Evolutionary conservation across 2,113 vertebrate genomes (phyloP).

Genomic region (Rhineura floridana): DNA sequence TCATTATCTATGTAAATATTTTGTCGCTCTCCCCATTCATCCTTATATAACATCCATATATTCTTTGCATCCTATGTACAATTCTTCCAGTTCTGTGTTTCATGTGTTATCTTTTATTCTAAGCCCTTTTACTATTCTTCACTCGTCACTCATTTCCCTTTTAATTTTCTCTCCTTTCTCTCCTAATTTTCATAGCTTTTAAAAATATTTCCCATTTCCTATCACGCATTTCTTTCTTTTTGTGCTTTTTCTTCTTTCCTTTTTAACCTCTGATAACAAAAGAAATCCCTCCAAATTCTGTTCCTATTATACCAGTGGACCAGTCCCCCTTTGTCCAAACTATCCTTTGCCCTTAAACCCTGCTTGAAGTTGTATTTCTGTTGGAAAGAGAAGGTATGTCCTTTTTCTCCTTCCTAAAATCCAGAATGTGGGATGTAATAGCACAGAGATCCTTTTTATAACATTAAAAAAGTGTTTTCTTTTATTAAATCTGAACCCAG

Average conservation of each 20-base stretch:
- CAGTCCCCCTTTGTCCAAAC: background rate
- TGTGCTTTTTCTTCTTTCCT: background rate
- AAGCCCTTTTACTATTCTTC: background rate
- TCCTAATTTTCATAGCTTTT: background rate
- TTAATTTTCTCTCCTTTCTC: background rate
- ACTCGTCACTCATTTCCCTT: background rate
- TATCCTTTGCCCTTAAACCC: background rate
- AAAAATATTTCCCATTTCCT: background rate
- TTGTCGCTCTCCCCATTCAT: conserved; percentile 11
- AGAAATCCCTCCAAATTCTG: background rate
- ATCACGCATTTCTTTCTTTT: background rate
- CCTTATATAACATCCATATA: background rate
- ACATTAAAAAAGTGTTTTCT: background rate
- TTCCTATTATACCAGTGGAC: background rate
- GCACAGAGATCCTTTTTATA: background rate
- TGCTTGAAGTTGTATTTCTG: conserved; percentile 3
- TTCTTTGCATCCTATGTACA: conserved; percentile 44
- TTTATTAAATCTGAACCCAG: background rate
- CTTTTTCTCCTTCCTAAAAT: background rate
- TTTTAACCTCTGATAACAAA: background rate
- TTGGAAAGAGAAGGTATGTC: background rate
- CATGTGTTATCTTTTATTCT: conserved; percentile 41
- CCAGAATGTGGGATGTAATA: background rate
- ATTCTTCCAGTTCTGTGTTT: conserved; percentile 43
- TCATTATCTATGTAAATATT: background rate